Evolutionary conservation across 2,113 vertebrate species (phyloP).

Genomic region (Eudyptes chrysolophus): DNA sequence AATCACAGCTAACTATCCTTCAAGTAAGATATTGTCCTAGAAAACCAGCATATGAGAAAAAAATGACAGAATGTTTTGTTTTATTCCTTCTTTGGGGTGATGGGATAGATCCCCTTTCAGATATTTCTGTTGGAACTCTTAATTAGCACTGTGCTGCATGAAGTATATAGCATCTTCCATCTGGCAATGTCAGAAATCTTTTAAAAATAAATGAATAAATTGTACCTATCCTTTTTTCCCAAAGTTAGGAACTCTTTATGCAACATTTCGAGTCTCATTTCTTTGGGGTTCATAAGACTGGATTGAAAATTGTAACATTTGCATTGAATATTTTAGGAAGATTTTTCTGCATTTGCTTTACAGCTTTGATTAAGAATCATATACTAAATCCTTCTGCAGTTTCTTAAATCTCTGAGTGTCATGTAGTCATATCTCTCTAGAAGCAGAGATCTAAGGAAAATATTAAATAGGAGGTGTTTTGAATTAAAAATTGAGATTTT

Average conservation of each 20-base stretch:
- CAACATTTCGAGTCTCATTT: background rate
- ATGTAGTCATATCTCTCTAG: background rate
- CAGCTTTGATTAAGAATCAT: conserved; percentile 47
- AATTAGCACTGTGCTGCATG: background rate
- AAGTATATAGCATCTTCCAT: background rate
- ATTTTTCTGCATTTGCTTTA: conserved; percentile 33
- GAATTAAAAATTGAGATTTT: conserved; percentile 18
- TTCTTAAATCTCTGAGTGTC: conserved; percentile 40
- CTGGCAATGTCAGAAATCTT: background rate
- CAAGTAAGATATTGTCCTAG: rapidly evolving
- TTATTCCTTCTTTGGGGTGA: background rate
- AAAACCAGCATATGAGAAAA: background rate
- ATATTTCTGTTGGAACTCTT: background rate
- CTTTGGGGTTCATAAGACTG: background rate
- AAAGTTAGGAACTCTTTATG: background rate
- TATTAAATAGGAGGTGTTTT: background rate
- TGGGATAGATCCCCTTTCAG: background rate
- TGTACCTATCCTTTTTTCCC: background rate
- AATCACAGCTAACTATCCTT: background rate
- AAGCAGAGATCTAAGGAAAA: conserved; percentile 27
- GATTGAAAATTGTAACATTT: conserved; percentile 15
- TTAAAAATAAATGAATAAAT: background rate
- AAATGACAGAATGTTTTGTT: rapidly evolving
- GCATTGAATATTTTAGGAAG: conserved; percentile 23
- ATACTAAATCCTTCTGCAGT: conserved; percentile 23